Percentiles rank a stretch among this genome's conserved stretches.
Conservation (phyloP, 1,140 invertebrate species). For the Drosophila ficusphila region DNA sequence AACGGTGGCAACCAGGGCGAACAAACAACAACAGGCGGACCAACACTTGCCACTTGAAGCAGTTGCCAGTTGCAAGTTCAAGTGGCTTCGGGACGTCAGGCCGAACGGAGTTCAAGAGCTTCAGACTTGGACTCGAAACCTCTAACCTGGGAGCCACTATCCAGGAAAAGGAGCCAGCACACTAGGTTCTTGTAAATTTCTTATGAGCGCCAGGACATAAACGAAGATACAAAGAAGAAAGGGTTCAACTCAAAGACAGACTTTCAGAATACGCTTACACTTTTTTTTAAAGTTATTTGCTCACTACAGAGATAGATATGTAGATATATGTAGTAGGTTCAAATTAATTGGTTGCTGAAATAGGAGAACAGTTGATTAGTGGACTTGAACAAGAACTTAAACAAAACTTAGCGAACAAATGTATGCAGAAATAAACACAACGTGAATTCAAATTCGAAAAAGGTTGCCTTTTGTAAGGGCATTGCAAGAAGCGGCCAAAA, state of each 20-base stretch:
- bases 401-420: too few species aligned
- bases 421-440: too few species aligned
- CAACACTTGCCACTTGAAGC: constrained; percentile 25
- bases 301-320: too few species aligned
- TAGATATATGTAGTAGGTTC: neutral
- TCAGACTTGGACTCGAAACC: constrained; percentile 45
- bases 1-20: constrained; percentile 31
- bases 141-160: constrained; percentile 3
- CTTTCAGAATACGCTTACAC: neutral
- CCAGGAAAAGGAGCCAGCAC: constrained; percentile 5
- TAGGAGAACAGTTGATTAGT: too few species aligned
- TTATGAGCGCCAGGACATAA: constrained; percentile 47
- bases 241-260: neutral
- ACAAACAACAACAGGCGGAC: constrained; percentile 14
- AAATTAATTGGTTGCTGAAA: neutral
- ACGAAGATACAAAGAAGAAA: neutral
- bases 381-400: too few species aligned
- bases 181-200: constrained; percentile 67
- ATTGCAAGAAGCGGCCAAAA: constrained; percentile 17
- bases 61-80: constrained; percentile 45
- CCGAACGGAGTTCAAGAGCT: constrained; percentile 50
- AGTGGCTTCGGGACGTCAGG: constrained; percentile 8
- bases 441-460: too few species aligned
- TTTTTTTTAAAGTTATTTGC: neutral
- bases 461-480: constrained; percentile 1